Percentiles rank a stretch among this genome's conserved stretches.
phyloP scores from a whole-genome alignment of 2,113 vertebrate genomes.

The Chelonoidis abingdonii region DNA sequence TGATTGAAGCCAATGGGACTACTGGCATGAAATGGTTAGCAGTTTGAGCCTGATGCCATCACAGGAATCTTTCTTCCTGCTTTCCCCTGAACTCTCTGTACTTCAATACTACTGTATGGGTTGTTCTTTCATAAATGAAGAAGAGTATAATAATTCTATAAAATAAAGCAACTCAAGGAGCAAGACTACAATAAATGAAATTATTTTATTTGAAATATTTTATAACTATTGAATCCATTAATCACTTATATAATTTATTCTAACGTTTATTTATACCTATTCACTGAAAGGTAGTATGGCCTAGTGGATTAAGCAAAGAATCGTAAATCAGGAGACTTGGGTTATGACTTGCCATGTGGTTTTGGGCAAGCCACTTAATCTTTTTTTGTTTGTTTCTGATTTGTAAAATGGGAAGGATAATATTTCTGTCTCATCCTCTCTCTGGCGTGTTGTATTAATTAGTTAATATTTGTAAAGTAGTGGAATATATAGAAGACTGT shows the following conservation, averaged over 20 bases:
- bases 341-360: neutral
- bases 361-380: neutral
- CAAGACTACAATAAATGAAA: neutral
- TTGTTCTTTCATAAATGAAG: neutral
- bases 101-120: neutral
- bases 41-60: neutral
- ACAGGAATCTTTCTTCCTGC: neutral
- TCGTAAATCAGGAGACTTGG: neutral
- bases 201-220: no score
- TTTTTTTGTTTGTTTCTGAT: neutral
- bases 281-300: neutral
- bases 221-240: neutral
- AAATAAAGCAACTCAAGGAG: neutral
- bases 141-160: neutral
- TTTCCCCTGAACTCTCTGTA: neutral
- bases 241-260: neutral
- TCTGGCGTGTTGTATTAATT: neutral
- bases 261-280: neutral
- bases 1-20: neutral
- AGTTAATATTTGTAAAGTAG: neutral
- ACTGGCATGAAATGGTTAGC: neutral
- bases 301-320: neutral
- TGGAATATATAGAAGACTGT: slow-evolving; percentile 6
- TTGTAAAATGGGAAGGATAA: neutral
- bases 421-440: neutral